A percentile compares a stretch with the other conserved stretches of the same genome.
These are phyloP conservation scores for Ia io DNA, from an alignment of 2,113 vertebrate genomes.

Conservation along the genomic window DNA sequence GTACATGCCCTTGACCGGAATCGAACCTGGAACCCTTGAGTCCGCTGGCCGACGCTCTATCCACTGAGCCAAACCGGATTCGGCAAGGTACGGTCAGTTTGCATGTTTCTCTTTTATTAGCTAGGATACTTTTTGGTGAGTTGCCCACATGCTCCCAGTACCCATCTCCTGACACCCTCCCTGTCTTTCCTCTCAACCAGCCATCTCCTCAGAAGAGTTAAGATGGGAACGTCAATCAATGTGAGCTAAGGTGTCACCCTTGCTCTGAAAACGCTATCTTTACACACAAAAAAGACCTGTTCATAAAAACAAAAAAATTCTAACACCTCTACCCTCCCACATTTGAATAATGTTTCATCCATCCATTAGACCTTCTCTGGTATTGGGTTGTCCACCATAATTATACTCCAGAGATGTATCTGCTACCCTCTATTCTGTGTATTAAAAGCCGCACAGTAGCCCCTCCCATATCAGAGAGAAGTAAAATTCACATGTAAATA, in stretches of 20 bases:
- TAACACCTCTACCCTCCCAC: neutral
- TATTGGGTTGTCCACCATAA: neutral
- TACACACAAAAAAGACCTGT: neutral
- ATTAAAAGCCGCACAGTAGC: neutral
- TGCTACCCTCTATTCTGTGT: neutral
- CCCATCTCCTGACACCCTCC: neutral
- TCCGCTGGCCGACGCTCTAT: too few species aligned
- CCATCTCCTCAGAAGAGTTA: neutral
- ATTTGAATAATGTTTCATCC: neutral
- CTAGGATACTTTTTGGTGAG: neutral
- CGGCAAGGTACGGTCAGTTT: too few species aligned
- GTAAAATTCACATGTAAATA: neutral
- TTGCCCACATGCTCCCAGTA: neutral
- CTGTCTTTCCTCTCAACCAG: neutral
- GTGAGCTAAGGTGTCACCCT: neutral
- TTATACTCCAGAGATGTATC: neutral
- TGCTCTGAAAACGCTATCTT: neutral
- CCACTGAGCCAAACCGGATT: too few species aligned
- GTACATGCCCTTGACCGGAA: too few species aligned
- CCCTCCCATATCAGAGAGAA: neutral
- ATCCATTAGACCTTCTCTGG: neutral
- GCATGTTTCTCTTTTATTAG: too few species aligned
- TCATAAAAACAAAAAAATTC: neutral
- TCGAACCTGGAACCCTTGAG: too few species aligned
- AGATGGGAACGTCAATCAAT: neutral